Evolutionary conservation across 2,113 vertebrate genomes (phyloP).

Genomic region (Blennius ocellaris): DNA sequence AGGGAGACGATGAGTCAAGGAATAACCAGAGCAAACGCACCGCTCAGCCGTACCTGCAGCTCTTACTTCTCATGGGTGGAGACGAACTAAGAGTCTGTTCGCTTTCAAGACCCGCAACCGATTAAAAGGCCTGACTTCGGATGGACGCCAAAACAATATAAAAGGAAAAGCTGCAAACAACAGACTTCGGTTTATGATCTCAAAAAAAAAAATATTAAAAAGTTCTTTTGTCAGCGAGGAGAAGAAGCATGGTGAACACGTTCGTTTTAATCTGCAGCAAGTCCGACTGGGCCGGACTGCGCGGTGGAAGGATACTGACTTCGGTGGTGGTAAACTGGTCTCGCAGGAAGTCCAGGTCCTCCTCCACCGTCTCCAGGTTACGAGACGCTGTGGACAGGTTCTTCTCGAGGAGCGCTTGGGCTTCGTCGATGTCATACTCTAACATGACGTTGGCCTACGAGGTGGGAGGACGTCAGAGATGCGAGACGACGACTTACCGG

Average conservation of each 20-base stretch:
- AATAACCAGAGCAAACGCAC: background rate
- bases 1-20: slow-evolving; percentile 80
- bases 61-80: too few relatives aligned
- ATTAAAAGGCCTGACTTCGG: too few relatives aligned
- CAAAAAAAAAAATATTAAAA: too few relatives aligned
- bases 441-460: slow-evolving; percentile 97
- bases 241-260: too few relatives aligned
- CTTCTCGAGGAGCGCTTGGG: slow-evolving; percentile 94
- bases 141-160: too few relatives aligned
- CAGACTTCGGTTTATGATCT: too few relatives aligned
- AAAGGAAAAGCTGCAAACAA: too few relatives aligned
- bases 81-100: too few relatives aligned
- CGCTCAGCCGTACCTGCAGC: too few relatives aligned
- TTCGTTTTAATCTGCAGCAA: background rate
- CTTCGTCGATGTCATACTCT: slow-evolving; percentile 98
- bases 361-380: slow-evolving; percentile 94
- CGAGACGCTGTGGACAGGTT: slow-evolving; percentile 93
- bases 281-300: background rate
- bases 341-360: slow-evolving; percentile 96
- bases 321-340: slow-evolving; percentile 99
- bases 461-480: too few relatives aligned
- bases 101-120: too few relatives aligned
- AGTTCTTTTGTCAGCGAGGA: too few relatives aligned
- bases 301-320: slow-evolving; percentile 97
- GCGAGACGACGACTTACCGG: background rate